phyloP scores from a whole-genome alignment of 2,888 invertebrate species.

The Dolichopus griseipennis region DNA sequence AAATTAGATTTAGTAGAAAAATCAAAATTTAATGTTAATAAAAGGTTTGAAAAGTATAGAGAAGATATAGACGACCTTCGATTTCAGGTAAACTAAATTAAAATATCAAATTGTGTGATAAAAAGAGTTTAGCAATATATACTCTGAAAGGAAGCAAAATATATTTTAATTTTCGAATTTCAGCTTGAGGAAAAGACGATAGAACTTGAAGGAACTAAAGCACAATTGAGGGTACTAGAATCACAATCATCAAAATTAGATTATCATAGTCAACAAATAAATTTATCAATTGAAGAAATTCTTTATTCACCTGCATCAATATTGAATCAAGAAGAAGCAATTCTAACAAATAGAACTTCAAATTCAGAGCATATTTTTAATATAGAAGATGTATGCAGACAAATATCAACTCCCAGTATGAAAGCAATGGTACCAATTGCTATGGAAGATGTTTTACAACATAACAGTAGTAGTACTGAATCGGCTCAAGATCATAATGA shows the following conservation, averaged over 20 bases:
- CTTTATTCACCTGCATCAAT: constrained; percentile 24
- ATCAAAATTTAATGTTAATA: constrained; percentile 55
- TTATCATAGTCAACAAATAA: constrained; percentile 17
- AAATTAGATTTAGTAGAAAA: constrained; percentile 60
- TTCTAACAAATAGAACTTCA: constrained; percentile 12
- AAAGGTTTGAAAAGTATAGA: constrained; percentile 61
- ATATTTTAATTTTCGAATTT: not conserved
- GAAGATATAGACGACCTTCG: constrained; percentile 74
- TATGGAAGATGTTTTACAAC: constrained; percentile 45
- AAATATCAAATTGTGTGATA: not conserved
- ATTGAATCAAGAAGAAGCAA: constrained; percentile 20
- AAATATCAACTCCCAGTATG: constrained; percentile 49
- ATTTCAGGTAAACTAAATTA: constrained; percentile 54
- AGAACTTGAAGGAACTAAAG: constrained; percentile 73
- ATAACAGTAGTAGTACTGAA: constrained; percentile 56
- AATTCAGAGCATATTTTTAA: constrained; percentile 25
- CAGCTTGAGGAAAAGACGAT: constrained; percentile 75
- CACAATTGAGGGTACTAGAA: constrained; percentile 65
- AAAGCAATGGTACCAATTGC: constrained; percentile 51
- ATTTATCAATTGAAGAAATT: constrained; percentile 8
- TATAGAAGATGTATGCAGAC: constrained; percentile 30
- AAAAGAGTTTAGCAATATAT: too few relatives aligned
- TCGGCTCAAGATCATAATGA: constrained; percentile 53
- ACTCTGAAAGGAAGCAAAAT: too few relatives aligned
- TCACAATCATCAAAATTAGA: constrained; percentile 34